Percentiles rank a stretch among this genome's conserved stretches.
Conservation (phyloP, 2,888 invertebrate genomes). For the Phaedon cochleariae region DNA sequence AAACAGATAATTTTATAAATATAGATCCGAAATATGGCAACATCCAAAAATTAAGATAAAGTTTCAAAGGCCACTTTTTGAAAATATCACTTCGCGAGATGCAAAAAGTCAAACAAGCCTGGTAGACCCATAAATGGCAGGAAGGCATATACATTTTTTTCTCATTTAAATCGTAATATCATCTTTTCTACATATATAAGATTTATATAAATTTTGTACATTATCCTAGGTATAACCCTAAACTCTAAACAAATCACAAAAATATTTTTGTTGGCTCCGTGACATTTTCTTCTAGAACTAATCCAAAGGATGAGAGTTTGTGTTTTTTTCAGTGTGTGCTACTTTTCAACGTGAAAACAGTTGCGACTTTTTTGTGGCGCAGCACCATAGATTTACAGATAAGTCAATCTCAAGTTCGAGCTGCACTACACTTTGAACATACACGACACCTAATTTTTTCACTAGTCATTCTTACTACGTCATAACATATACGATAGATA, state of each 20-base stretch:
- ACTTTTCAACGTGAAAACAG: constrained; percentile 52
- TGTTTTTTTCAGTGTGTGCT: constrained; percentile 52
- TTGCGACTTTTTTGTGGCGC: constrained; percentile 46
- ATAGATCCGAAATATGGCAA: constrained; percentile 50
- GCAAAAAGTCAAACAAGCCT: constrained; percentile 59
- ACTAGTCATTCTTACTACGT: constrained; percentile 57
- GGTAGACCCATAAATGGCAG: constrained; percentile 72
- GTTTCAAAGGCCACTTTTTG: constrained; percentile 62
- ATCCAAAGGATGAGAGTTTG: constrained; percentile 51
- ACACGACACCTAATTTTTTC: constrained; percentile 57
- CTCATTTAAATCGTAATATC: constrained; percentile 62
- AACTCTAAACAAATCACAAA: constrained; percentile 65
- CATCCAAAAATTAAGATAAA: constrained; percentile 51
- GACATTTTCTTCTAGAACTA: constrained; percentile 50
- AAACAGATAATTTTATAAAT: constrained; percentile 19
- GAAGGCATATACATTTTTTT: constrained; percentile 68
- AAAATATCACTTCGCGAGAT: constrained; percentile 60
- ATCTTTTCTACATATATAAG: constrained; percentile 60
- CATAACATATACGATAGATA: constrained; percentile 59
- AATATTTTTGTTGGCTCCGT: constrained; percentile 62
- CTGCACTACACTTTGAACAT: constrained; percentile 61
- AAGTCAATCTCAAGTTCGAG: constrained; percentile 46
- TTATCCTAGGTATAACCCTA: constrained; percentile 62
- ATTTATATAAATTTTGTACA: constrained; percentile 66
- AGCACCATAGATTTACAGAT: constrained; percentile 44